Evolutionary conservation across 2,113 vertebrate genomes (phyloP), one percentile per base, ranked within the genome.

Genomic region (Mus spicilegus): DNA sequence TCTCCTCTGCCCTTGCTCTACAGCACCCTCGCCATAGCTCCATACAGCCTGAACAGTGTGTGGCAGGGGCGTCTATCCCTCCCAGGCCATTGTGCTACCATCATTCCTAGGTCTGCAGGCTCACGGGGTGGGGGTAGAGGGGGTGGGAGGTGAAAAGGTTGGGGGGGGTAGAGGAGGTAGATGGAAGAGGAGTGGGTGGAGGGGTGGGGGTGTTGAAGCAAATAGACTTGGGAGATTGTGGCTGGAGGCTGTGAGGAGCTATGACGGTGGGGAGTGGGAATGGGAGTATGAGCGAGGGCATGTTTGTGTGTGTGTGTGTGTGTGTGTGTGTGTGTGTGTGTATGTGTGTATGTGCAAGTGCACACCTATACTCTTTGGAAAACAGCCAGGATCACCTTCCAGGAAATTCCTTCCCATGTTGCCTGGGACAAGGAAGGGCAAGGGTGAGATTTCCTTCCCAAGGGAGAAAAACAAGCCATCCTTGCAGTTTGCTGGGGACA

Each of bases 341-440:
- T 56, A 30, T n/a, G n/a, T 24, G 20, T 61, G 81, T 61, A 56
- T 61, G 56, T 30, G 4, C 42, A 42, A 42, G 42, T 3, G 17
- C 17, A 1, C 70, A 58, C 30, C n/a, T 58, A 70, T 36, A 49
- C 72, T 56, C 63, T 63, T 36, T 19, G 30, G 87, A 67, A 95
- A 78, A 77, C 9, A 70, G 67, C 81, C 30, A 78, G 61, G 85
- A 81, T 97, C 89, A 61, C 22, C 33, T 93, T 93, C 95, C 90
- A 94, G 93, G 91, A 94, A 95, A 87, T 69, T 75, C 84, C 78
- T 94, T 86, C 91, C 78, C 51, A 46, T 14, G 28, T 80, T 76
- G 16, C 54, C n/a, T 46, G 3, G 39, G 81, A 88, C 65, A 70
- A 36, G 58, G 58, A 69, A 75, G 75, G 42, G 49, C 61, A n/a